Conservation (phyloP, 1,140 invertebrate species). For the Trichonephila clavipes region DNA sequence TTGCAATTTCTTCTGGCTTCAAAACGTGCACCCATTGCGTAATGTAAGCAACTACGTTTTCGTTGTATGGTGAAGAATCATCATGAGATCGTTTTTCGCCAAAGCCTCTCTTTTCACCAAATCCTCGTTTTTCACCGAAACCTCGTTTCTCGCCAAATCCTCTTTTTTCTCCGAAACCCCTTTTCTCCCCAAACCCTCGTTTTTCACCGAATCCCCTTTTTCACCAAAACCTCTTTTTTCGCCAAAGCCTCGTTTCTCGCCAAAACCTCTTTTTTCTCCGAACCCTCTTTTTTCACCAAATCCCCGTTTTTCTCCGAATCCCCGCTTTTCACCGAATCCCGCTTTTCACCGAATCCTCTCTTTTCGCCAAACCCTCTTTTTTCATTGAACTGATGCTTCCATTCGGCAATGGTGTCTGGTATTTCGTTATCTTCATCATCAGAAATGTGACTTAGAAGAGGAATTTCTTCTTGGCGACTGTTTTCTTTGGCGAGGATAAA, state of each 20-base stretch:
- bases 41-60: conserved; percentile 37
- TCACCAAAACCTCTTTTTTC: conserved; percentile 63
- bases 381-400: conserved; percentile 10
- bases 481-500: background rate
- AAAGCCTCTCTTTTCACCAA: conserved; percentile 72
- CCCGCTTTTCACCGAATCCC: no score
- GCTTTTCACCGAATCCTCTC: no score
- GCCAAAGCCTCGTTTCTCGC: conserved; percentile 40
- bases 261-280: background rate
- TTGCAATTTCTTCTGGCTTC: conserved; percentile 34
- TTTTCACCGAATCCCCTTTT: conserved; percentile 48
- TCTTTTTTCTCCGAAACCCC: conserved; percentile 62
- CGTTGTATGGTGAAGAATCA: background rate
- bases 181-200: conserved; percentile 53
- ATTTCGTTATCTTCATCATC: background rate
- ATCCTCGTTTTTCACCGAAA: conserved; percentile 67
- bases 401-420: background rate
- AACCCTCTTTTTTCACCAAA: no score
- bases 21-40: conserved; percentile 53
- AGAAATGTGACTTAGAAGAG: background rate
- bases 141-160: conserved; percentile 67
- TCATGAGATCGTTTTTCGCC: conserved; percentile 48
- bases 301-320: no score
- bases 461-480: background rate
- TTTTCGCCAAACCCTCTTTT: conserved; percentile 50